Evolutionary conservation across 2,113 vertebrate genomes (phyloP).

Genomic region (Apeltes quadracus): DNA sequence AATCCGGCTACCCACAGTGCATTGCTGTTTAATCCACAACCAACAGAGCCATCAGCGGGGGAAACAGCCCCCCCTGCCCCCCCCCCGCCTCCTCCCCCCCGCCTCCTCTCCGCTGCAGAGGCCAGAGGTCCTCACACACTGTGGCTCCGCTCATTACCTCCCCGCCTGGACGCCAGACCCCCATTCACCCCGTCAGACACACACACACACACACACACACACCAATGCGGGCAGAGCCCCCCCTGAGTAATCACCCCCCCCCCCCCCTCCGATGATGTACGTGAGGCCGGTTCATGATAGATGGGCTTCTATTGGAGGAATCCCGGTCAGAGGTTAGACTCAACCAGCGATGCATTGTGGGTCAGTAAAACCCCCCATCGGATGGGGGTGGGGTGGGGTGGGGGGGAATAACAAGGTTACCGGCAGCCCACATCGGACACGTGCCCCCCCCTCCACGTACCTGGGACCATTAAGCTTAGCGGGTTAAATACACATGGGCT

Average conservation of each 20-base stretch:
- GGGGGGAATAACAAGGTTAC: too few relatives aligned
- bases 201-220: not conserved
- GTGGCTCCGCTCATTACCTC: conserved; percentile 71
- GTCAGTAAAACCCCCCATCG: too few relatives aligned
- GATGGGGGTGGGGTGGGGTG: too few relatives aligned
- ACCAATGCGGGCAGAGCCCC: conserved; percentile 1
- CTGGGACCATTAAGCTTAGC: conserved; percentile 51
- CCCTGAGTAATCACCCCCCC: conserved; percentile 57
- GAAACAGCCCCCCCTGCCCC: too few relatives aligned
- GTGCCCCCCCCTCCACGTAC: conserved; percentile 24
- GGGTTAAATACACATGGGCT: conserved; percentile 70
- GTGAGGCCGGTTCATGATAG: conserved; percentile 61
- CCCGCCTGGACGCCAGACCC: conserved; percentile 63
- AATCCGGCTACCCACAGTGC: conserved; percentile 32
- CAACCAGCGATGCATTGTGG: too few relatives aligned
- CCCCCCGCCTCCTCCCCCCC: too few relatives aligned
- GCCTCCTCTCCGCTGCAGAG: conserved; percentile 61
- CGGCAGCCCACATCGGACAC: too few relatives aligned
- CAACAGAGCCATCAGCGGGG: conserved; percentile 58
- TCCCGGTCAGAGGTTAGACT: not conserved
- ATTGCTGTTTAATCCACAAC: conserved; percentile 59
- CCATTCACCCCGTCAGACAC: conserved; percentile 52
- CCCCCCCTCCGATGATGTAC: conserved; percentile 34
- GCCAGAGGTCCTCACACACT: conserved; percentile 68
- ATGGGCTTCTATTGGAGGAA: not conserved